Conservation (phyloP, 1,140 invertebrate genomes). For the Ruditapes philippinarum region DNA sequence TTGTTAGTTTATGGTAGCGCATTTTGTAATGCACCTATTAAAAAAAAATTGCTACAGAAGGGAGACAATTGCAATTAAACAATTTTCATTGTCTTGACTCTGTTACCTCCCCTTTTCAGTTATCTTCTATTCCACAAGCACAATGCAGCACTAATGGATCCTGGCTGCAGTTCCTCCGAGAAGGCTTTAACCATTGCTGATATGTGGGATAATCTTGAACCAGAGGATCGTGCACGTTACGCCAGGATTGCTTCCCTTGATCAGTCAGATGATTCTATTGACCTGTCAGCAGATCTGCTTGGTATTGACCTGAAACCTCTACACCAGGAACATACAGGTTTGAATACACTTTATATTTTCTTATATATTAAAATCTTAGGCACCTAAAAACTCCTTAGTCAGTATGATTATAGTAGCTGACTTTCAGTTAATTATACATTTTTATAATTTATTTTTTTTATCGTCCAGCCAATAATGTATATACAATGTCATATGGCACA, state of each 20-base stretch:
- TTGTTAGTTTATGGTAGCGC: too few species aligned
- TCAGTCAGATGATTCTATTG: background rate
- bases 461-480: too few species aligned
- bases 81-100: too few species aligned
- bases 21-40: too few species aligned
- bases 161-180: background rate
- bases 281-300: conserved; percentile 34
- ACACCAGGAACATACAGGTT: conserved; percentile 7
- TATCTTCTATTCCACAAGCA: conserved; percentile 53
- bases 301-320: conserved; percentile 52
- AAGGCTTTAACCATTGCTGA: conserved; percentile 1
- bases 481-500: too few species aligned
- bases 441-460: too few species aligned
- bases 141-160: background rate
- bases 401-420: too few species aligned
- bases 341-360: background rate
- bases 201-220: conserved; percentile 44
- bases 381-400: too few species aligned
- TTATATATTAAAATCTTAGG: too few species aligned
- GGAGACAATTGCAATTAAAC: too few species aligned
- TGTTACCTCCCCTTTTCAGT: conserved; percentile 35
- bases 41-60: too few species aligned
- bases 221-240: conserved; percentile 32
- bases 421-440: too few species aligned
- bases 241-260: conserved; percentile 28